Base-by-base conservation (phyloP, 2,888 invertebrate genomes). In the Amorpha juglandis region DNA sequence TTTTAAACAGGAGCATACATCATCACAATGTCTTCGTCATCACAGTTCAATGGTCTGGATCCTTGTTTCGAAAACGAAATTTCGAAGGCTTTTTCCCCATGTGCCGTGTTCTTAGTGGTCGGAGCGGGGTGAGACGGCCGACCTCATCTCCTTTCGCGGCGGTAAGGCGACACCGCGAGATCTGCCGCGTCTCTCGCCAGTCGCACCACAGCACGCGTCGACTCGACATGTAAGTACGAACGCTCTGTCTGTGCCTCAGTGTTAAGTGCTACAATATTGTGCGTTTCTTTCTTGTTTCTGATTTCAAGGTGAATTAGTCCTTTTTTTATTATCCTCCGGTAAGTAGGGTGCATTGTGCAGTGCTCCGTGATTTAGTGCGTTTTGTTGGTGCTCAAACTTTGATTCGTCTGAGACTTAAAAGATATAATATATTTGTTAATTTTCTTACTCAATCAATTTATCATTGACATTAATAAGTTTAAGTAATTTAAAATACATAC, bases 181-280 rank as follows among this genome's bases (percentile, higher is more conserved):
- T 75, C 83, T 81, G 81, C 79, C 79, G 84, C 82, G 82, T 71
- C 76, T 78, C 76, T 71, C 84, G 89, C 89, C 92, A 93, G 92
- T 93, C 92, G 92, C 92, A 91, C 89, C 92, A 92, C 91, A 92
- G 93, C 92, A 82, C 89, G 91, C 93, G 92, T 90, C 93, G 93
- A 92, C 92, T 93, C 93, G 91, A 92, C 91, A 93, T 92, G 93
- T 93, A 93, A 93, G 93, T 93, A 93, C 79, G 82, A 79, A 72
- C 80, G 78, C 81, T 83, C 82, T 80, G 79, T 62, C 82, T 86
- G 89, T 88, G 89, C 74, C 79, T 74, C 75, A 75, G 80, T 86
- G 89, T 90, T 72, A 78, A 84, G 88, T 88, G 88, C 83, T 83
- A 77, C 78, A 82, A 77, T 77, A 78, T 70, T 69, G 75, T 85